Base-by-base conservation (phyloP, 2,888 invertebrate species). In the Synergus itoensis region DNA sequence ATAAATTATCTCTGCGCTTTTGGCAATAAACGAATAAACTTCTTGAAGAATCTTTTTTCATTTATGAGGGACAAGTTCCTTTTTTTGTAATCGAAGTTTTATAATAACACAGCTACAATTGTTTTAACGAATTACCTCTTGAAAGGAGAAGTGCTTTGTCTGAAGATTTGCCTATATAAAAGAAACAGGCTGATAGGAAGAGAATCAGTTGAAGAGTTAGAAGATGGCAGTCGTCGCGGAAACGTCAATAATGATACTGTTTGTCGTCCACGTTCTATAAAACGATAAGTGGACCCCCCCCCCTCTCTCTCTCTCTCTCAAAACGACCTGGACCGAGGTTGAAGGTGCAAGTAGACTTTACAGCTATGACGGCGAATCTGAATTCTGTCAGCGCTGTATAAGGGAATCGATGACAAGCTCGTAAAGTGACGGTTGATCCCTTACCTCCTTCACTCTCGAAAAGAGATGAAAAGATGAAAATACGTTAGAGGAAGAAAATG, bases 211-310 rank as follows among this genome's bases (percentile, higher is more conserved):
- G 43, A 45, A 41, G 7, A 67, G 43, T 5, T 67, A 43, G 21
- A 65, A 43, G 67, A 21, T 21, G 12, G 11, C 41, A 11, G 12
- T 41, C 7, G 45, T 43, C 21, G 21, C 0, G 43, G 45, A 67
- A 67, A 67, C 16, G 67, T 67, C 67, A 67, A 67, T 67, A 67
- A 67, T 45, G 21, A 67, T 67, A 43, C 43, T 67, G 67, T 67
- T 67, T 67, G 21, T 21, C 43, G 21, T 41, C 21, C 8, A 41
- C 8, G 18, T 45, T 67, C 4, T 14, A 18, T 18, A 67, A 43
- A 45, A 41, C 67, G 67, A 28, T 67, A 45, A 67, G 45, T 67
- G 67, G 45, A 41, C n/a, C n/a, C n/a, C n/a, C n/a, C n/a, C n/a
- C n/a, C n/a, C n/a, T n/a, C n/a, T n/a, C n/a, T 67, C 28, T 45